A percentile compares a stretch with the other conserved stretches of the same genome.
These are phyloP conservation scores for Gorsachius goisagi DNA, from an alignment of 2,113 vertebrate species.

Conservation along the genomic window DNA sequence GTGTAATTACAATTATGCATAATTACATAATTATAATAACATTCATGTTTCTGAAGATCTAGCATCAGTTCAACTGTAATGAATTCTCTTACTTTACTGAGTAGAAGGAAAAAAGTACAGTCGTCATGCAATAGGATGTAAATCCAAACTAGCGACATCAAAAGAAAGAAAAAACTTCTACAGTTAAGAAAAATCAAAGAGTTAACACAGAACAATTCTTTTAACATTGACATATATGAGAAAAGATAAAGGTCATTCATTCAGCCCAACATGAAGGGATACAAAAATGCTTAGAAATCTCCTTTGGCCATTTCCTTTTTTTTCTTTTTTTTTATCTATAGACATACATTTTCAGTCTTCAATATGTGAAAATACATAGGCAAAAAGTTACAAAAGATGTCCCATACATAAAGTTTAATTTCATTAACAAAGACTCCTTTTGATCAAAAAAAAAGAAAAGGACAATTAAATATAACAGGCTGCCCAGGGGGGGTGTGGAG, in stretches of 20 bases:
- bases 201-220: background rate
- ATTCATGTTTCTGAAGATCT: constrained; percentile 53
- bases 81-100: background rate
- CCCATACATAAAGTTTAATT: background rate
- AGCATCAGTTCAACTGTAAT: background rate
- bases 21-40: constrained; percentile 70
- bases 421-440: background rate
- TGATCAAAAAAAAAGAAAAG: background rate
- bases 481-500: no score
- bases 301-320: background rate
- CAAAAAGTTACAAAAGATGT: background rate
- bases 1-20: constrained; percentile 65
- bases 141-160: background rate
- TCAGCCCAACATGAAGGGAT: background rate
- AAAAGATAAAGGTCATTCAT: background rate
- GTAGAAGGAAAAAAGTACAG: background rate
- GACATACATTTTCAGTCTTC: background rate
- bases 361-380: background rate
- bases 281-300: background rate
- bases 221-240: background rate
- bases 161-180: background rate
- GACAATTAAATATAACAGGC: background rate
- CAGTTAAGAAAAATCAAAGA: background rate
- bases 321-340: background rate
- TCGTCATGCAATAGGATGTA: background rate